Conservation (phyloP, 2,797 vertebrate species). For the Coluber constrictor region DNA sequence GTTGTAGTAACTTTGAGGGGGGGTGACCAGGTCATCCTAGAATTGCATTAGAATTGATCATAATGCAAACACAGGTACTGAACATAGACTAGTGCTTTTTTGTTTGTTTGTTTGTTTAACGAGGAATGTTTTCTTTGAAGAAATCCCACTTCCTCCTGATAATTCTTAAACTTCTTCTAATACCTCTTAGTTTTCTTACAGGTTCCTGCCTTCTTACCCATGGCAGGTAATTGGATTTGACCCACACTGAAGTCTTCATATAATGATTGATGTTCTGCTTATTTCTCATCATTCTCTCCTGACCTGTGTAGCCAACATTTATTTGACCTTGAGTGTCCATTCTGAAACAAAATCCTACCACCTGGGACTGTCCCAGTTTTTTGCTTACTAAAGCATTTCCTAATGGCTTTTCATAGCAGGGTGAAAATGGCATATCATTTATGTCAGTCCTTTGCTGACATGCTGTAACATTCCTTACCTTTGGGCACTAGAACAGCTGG, state of each 20-base stretch:
- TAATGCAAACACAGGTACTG: background rate
- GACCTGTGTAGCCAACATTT: constrained; percentile 50
- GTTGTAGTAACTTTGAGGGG: background rate
- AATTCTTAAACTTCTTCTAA: constrained; percentile 22
- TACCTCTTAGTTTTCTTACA: background rate
- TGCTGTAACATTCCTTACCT: background rate
- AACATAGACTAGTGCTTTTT: background rate
- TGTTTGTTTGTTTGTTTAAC: background rate
- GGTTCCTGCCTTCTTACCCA: constrained; percentile 27
- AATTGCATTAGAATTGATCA: background rate
- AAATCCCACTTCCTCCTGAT: background rate
- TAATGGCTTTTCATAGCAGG: constrained; percentile 4
- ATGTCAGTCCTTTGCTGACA: background rate
- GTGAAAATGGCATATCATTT: constrained; percentile 33
- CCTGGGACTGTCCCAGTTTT: constrained; percentile 35
- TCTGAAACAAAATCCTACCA: background rate
- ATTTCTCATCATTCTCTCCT: constrained; percentile 16
- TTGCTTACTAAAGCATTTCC: constrained; percentile 40
- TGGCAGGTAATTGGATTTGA: constrained; percentile 46
- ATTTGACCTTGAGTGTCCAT: constrained; percentile 43
- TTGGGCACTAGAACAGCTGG: background rate
- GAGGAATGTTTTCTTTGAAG: background rate
- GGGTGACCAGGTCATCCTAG: background rate
- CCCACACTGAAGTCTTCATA: constrained; percentile 34
- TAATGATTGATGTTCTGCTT: constrained; percentile 53